Conservation (phyloP, 2,797 vertebrate genomes). For the Pogoniulus pusillus region DNA sequence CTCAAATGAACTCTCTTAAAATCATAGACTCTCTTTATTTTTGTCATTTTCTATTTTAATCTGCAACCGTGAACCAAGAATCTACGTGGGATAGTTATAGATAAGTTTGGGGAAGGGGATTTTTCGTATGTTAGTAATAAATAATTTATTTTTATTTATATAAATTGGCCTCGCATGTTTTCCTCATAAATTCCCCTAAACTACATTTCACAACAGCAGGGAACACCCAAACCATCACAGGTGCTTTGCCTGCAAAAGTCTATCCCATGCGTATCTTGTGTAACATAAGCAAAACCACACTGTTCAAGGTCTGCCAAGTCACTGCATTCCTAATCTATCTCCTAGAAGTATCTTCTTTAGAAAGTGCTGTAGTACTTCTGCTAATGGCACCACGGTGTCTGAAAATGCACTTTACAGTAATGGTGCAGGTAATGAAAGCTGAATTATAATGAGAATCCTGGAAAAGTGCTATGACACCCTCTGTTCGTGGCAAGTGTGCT, state of each 20-base stretch:
- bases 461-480: not conserved
- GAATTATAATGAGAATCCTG: not conserved
- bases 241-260: not conserved
- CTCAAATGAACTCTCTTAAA: too few species aligned
- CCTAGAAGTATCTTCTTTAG: not conserved
- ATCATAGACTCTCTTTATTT: too few species aligned
- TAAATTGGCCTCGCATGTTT: too few species aligned
- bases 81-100: too few species aligned
- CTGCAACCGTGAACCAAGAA: too few species aligned
- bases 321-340: not conserved
- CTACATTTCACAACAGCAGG: too few species aligned
- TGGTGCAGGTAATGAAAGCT: not conserved
- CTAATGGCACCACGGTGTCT: not conserved
- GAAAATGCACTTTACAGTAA: conserved; percentile 24
- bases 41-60: too few species aligned
- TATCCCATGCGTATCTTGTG: not conserved
- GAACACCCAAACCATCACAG: too few species aligned
- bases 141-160: too few species aligned
- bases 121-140: too few species aligned
- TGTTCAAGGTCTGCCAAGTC: not conserved
- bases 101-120: too few species aligned
- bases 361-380: conserved; percentile 8
- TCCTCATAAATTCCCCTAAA: too few species aligned
- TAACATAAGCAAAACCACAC: not conserved
- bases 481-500: not conserved